Evolutionary conservation across 2,888 invertebrate genomes (phyloP), one percentile per base, ranked within the genome.

Genomic region (Epsilonema sp.): DNA sequence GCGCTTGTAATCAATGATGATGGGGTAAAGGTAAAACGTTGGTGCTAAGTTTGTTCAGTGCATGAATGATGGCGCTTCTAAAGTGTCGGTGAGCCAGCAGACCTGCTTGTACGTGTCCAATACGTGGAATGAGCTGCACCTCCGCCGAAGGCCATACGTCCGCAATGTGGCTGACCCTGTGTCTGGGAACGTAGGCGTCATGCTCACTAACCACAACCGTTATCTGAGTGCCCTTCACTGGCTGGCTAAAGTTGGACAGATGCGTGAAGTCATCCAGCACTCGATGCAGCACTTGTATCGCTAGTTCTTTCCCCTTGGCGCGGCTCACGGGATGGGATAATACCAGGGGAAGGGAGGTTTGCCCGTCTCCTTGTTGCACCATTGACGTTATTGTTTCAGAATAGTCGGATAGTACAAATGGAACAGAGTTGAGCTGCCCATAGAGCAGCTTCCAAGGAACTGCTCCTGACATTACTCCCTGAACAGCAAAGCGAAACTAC

Each of bases 211-310:
- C 81, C 1, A 92, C 80, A 22, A 85, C 82, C 52, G 86, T 86
- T 49, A 86, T 81, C 45, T 92, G 70, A 13, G 80, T 79, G 0
- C 89, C 82, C 62, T 92, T 90, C 46, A 77, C 78, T 0, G 74
- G 74, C 21, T 78, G 71, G 2, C 83, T 79, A 63, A 87, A 92
- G 68, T 92, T 90, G 54, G 79, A 82, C 42, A 92, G 70, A 70
- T 92, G 90, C 0, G 92, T 94, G 64, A 86, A 92, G 67, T 92
- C 89, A 63, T 94, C 92, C 90, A 92, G 90, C 54, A 92, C 78
- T 0, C 87, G 89, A 39, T 82, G 73, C 90, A 92, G 90, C 61
- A 90, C 90, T 69, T 83, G 81, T 46, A 84, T 58, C 0, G 84
- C 82, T 67, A 85, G 82, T 56, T 76, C 16, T 5, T n/a, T n/a